Evolutionary conservation across 2,113 vertebrate genomes (phyloP).

Genomic region (Raja brachyura): DNA sequence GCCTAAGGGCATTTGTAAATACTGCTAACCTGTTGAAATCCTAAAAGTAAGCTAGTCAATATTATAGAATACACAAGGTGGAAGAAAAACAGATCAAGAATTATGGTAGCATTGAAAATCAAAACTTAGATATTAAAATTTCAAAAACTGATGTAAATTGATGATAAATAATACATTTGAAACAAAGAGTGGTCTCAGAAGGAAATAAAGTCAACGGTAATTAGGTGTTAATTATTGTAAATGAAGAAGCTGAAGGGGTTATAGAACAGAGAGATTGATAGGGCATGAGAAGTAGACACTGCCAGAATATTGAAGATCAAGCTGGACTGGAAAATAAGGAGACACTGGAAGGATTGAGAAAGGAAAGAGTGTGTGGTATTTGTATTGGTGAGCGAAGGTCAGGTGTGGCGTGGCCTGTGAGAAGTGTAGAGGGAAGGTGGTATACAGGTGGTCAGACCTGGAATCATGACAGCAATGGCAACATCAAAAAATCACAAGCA

Average conservation of each 20-base stretch:
- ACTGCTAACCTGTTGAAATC: no score
- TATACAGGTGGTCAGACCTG: no score
- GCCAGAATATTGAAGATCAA: neutral
- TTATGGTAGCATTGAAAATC: neutral
- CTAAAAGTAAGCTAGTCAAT: neutral
- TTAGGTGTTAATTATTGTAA: neutral
- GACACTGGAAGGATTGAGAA: no score
- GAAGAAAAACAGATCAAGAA: neutral
- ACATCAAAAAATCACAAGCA: no score
- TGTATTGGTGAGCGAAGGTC: no score
- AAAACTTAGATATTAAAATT: no score
- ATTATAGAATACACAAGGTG: neutral
- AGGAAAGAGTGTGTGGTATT: neutral
- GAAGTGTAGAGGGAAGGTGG: no score
- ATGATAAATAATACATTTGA: neutral
- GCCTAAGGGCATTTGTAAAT: neutral
- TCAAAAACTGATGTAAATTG: neutral
- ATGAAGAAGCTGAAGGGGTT: neutral
- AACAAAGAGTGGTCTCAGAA: neutral
- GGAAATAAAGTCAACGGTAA: no score
- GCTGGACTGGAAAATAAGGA: neutral
- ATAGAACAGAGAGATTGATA: neutral
- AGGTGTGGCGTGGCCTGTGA: no score
- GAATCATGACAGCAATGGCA: no score
- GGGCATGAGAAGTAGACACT: neutral